Base-by-base conservation (phyloP, 2,797 vertebrate species). In the Apogon talboti region DNA sequence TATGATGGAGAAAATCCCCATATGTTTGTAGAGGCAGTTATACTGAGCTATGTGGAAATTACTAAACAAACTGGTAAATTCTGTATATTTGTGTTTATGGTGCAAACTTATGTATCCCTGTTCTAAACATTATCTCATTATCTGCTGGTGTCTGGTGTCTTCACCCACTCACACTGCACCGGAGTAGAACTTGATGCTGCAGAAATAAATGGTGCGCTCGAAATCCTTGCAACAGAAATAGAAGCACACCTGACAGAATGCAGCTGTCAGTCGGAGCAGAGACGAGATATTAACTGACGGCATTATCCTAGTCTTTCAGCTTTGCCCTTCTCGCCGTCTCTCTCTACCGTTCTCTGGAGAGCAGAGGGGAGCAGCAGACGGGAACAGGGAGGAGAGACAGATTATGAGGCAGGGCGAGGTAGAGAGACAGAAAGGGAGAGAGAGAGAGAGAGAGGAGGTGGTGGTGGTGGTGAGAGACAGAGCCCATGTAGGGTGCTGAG, bases 211-310 rank as follows among this genome's bases (percentile, higher is more conserved):
- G 24, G 14, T 14, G 21, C 4, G 55, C 57, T 73, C 53, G 35
- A 16, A 33, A 62, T 63, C 63, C 61, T 51, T 15, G 6, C 40
- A 44, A 45, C 74, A 56, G 64, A 82, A 83, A 76, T 43, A 84
- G 71, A 74, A 66, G 72, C 81, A 52, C 75, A 82, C 79, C 79
- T 84, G 78, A 77, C 61, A 74, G 64, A 84, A 76, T 51, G 60
- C 77, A 79, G 79, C 80, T 84, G 84, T 82, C 80, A 78, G 61
- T 80, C 15, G 13, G 28, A 61, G 54, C 6, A 0, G 18, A 86
- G 62, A 69, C 48, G 6, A 68, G 63, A 80, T 56, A 65, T 81
- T 63, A 78, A 74, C 72, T 80, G 79, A 86, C 58, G 70, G 64
- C 73, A 47, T 81, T 53, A 79, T 81, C 70, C 71, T 45, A 21